Percentiles rank a stretch among this genome's conserved stretches.
Evolutionary conservation across 1,140 invertebrate genomes (phyloP).

Genomic region (Helicoverpa zea): DNA sequence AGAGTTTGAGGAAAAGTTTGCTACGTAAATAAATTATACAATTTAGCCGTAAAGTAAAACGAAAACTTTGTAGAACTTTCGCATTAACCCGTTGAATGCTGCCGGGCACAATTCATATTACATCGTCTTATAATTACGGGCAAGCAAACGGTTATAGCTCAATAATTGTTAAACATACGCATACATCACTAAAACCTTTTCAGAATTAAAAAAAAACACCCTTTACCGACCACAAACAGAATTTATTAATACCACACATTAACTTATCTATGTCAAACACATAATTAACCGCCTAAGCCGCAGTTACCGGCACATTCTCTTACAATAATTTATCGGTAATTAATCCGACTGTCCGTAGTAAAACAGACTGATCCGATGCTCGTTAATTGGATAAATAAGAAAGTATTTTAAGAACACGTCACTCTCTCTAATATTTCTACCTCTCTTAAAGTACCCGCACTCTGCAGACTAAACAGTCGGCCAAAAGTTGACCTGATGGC

Average conservation of each 20-base stretch:
- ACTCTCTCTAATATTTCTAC: slow-evolving; percentile 28
- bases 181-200: too few species aligned
- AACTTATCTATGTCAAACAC: slow-evolving; percentile 15
- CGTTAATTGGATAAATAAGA: slow-evolving; percentile 38
- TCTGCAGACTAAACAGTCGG: too few species aligned
- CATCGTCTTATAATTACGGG: too few species aligned
- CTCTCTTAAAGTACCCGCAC: neutral
- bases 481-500: too few species aligned
- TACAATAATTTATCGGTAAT: slow-evolving; percentile 23
- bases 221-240: too few species aligned
- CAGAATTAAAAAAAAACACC: too few species aligned
- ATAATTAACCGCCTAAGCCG: neutral
- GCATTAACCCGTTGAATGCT: too few species aligned
- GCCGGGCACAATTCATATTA: too few species aligned
- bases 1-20: neutral
- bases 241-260: neutral
- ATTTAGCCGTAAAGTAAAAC: too few species aligned
- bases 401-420: slow-evolving; percentile 16
- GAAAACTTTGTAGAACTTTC: too few species aligned
- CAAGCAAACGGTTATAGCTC: too few species aligned
- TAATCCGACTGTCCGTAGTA: neutral
- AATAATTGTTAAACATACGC: too few species aligned
- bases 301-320: slow-evolving; percentile 13
- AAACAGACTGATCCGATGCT: slow-evolving; percentile 8
- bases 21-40: neutral